Base-by-base conservation (phyloP, 2,888 invertebrate genomes). In the Harpalus rubripes region DNA sequence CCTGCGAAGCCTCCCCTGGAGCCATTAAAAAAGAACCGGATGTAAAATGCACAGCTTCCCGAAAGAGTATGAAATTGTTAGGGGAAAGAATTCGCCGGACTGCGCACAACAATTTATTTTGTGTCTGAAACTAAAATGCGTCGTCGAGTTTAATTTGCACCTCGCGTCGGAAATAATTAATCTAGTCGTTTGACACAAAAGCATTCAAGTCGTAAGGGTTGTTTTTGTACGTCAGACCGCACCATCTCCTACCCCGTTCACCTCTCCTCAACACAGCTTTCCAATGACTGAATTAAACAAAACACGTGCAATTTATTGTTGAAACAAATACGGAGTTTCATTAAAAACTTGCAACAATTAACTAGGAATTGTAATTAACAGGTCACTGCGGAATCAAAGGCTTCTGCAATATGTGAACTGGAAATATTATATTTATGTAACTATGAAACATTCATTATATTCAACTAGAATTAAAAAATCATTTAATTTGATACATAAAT, bases 91-190 rank as follows among this genome's bases (percentile, higher is more conserved):
- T 85, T 68, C 80, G 72, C 72, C 80, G 65, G 80, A 80, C 80
- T 79, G 39, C 68, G 80, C 85, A 68, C 80, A 78, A 78, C 84
- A 80, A 80, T 85, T 85, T 80, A 85, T 85, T 85, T 80, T 80
- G 84, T 68, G 80, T 85, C 80, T 80, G 85, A 72, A 63, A 85
- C 58, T 85, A 59, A 85, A 85, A 85, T 79, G 85, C 85, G 80
- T 85, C 80, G 80, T 80, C 68, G 80, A 80, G 80, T 85, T 85
- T 85, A 85, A 85, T 85, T 85, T 85, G 79, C 80, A 85, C 85
- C 80, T 80, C 68, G 72, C 80, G 32, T 58, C 85, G 85, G 85
- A 85, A 80, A 85, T 85, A 85, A 85, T 85, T 85, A 85, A 85
- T 85, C 80, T 68, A 68, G 79, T 44, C 79, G 85, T 85, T 85